These are phyloP conservation scores for Porites lutea DNA, from an alignment of 64 coral and sea anemone genomes.

Conservation along the genomic window DNA sequence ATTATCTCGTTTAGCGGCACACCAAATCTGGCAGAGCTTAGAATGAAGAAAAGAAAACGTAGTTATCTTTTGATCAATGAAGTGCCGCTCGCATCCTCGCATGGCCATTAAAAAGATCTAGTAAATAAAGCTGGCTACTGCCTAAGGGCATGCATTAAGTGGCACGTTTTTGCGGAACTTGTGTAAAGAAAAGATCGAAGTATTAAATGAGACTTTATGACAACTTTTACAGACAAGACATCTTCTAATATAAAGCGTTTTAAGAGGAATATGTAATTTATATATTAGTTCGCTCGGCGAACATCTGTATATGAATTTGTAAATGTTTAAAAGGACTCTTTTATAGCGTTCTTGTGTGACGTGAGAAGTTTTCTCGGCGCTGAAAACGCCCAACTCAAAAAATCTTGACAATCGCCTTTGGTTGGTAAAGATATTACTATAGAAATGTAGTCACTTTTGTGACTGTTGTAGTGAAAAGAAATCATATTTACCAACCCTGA, in stretches of 20 bases:
- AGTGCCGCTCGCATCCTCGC: background rate
- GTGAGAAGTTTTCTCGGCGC: background rate
- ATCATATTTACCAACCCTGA: background rate
- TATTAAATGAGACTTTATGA: conserved; percentile 15
- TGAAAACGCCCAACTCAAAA: too few relatives aligned
- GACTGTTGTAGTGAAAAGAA: background rate
- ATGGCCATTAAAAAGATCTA: conserved; percentile 43
- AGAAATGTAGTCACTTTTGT: conserved; percentile 1
- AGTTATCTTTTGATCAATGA: conserved; percentile 49
- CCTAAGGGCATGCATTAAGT: conserved; percentile 23
- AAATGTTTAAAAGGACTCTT: conserved; percentile 42
- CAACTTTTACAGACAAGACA: conserved; percentile 7
- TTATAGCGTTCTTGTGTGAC: conserved; percentile 31
- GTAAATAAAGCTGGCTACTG: conserved; percentile 25
- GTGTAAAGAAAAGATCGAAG: conserved; percentile 8
- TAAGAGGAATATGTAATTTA: conserved; percentile 26
- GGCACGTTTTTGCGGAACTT: background rate
- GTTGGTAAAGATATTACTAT: background rate
- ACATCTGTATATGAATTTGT: conserved; percentile 48
- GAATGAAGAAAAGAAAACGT: conserved; percentile 8
- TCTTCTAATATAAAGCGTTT: conserved; percentile 41
- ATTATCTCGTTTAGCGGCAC: conserved; percentile 11
- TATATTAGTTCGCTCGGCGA: conserved; percentile 22
- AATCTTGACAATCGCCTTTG: background rate
- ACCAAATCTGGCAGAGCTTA: conserved; percentile 12